Evolutionary conservation across 2,113 vertebrate genomes (phyloP).

Genomic region (Fregata magnificens): DNA sequence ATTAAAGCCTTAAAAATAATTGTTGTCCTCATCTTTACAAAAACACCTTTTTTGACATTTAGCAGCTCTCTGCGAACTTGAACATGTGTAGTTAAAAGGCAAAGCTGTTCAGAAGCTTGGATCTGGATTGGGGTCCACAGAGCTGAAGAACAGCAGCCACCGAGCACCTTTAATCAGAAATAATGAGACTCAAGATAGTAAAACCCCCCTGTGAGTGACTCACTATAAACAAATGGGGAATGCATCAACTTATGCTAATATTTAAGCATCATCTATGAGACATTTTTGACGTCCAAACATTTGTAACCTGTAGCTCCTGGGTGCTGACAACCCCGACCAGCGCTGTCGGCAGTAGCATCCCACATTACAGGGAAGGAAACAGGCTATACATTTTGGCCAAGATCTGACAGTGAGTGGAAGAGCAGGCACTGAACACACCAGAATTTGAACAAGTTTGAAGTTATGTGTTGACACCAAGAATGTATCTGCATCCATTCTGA

Average conservation of each 20-base stretch:
- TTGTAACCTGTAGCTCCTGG: neutral
- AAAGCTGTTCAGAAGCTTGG: neutral
- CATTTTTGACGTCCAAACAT: fast-evolving
- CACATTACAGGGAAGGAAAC: fast-evolving
- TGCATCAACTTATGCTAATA: neutral
- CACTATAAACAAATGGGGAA: neutral
- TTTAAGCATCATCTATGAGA: neutral
- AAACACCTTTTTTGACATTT: neutral
- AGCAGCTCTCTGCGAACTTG: neutral
- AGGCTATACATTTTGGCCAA: neutral
- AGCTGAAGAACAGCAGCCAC: neutral
- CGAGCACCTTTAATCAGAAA: neutral
- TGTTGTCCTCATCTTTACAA: neutral
- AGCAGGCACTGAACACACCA: neutral
- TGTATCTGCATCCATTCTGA: fast-evolving
- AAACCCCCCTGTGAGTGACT: neutral
- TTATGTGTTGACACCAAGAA: neutral
- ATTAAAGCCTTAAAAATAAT: neutral
- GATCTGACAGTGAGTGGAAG: neutral
- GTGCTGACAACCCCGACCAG: neutral
- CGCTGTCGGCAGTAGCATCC: neutral
- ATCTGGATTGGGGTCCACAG: neutral
- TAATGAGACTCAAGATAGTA: neutral
- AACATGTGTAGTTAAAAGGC: neutral
- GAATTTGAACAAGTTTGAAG: neutral